Evolutionary conservation across 2,113 vertebrate species (phyloP).

Genomic region (Sclerurus mexicanus): DNA sequence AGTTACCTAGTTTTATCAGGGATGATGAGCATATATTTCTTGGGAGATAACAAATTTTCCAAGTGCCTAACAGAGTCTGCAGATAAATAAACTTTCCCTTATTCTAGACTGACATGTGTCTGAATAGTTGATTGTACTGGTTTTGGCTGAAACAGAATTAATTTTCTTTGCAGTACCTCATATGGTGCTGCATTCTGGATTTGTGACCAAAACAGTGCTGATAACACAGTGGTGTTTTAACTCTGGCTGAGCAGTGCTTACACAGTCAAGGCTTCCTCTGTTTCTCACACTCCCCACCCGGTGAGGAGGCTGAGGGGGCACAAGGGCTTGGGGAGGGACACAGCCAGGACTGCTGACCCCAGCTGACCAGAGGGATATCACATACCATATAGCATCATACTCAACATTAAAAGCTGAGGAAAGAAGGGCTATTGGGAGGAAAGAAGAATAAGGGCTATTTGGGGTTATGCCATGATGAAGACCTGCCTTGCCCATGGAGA

Average conservation of each 20-base stretch:
- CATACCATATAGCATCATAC: rapidly evolving
- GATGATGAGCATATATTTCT: not conserved
- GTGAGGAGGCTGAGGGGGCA: not conserved
- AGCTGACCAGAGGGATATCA: not conserved
- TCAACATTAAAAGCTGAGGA: not conserved
- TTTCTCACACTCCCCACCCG: rapidly evolving
- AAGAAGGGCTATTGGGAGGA: no score
- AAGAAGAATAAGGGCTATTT: not conserved
- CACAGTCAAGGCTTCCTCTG: not conserved
- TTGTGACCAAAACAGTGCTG: not conserved
- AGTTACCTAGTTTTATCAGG: not conserved
- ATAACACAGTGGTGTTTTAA: not conserved
- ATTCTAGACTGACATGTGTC: not conserved
- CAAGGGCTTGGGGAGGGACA: not conserved
- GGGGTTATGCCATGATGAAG: not conserved
- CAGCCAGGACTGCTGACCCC: not conserved
- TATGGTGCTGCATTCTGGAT: not conserved
- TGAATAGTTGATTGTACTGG: not conserved
- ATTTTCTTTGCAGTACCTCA: not conserved
- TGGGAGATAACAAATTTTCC: not conserved
- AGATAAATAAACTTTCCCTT: not conserved
- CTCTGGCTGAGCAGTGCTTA: not conserved
- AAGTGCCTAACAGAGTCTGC: not conserved
- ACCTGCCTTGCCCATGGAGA: not conserved
- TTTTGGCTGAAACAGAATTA: not conserved